These are phyloP conservation scores for Calameuta pallipes DNA, from an alignment of 2,888 invertebrate species.

Conservation along the genomic window DNA sequence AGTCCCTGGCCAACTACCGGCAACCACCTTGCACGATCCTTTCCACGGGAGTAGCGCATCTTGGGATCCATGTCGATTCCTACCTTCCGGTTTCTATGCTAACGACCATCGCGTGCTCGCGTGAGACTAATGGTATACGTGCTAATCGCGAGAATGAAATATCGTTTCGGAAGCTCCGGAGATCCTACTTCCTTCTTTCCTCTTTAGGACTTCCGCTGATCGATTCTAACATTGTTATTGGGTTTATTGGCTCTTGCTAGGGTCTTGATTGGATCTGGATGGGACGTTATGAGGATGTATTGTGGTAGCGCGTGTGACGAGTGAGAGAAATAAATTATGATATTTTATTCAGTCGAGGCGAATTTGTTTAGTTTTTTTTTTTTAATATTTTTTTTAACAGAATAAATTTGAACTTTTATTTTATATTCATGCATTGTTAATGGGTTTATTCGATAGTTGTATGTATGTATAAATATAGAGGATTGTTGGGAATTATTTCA, in stretches of 20 bases:
- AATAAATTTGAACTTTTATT: too few species aligned
- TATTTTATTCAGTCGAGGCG: too few species aligned
- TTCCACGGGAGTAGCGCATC: not conserved
- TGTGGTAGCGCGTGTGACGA: not conserved
- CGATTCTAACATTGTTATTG: not conserved
- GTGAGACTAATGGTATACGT: slow-evolving; percentile 37
- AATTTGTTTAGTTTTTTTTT: too few species aligned
- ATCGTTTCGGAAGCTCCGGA: slow-evolving; percentile 50
- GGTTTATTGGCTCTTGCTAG: not conserved
- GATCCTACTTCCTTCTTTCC: not conserved
- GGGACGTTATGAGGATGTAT: not conserved
- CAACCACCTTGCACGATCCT: not conserved
- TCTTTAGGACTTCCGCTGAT: not conserved
- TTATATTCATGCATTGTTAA: too few species aligned
- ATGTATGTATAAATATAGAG: too few species aligned
- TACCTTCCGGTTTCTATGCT: not conserved
- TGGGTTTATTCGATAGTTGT: too few species aligned
- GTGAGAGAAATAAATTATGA: too few species aligned
- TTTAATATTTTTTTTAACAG: too few species aligned
- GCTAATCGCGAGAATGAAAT: slow-evolving; percentile 38
- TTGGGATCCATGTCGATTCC: not conserved
- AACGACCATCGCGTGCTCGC: slow-evolving; percentile 49
- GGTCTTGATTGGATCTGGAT: not conserved
- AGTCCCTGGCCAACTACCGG: not conserved
- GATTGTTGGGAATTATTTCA: too few species aligned